These are phyloP conservation scores for Seriola aureovittata DNA, from an alignment of 2,113 vertebrate species.

Conservation along the genomic window DNA sequence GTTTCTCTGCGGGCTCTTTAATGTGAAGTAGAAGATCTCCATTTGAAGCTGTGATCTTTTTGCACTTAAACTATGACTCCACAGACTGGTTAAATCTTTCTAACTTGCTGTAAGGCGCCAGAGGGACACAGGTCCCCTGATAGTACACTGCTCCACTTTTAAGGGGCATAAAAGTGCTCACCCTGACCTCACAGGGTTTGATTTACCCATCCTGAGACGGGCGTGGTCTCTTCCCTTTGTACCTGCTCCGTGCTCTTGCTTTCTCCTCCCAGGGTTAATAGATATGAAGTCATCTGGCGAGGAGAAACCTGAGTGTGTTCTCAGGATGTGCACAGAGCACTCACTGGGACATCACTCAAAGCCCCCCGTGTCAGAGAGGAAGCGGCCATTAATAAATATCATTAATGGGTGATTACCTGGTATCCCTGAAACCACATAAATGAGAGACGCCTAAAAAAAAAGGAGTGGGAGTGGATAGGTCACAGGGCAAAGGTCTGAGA, in stretches of 20 bases:
- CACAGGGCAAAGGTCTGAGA: constrained; percentile 71
- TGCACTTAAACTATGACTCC: constrained; percentile 63
- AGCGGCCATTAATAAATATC: constrained; percentile 82
- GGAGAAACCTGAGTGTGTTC: constrained; percentile 76
- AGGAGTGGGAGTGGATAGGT: constrained; percentile 70
- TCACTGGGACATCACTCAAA: constrained; percentile 80
- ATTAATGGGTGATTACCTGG: constrained; percentile 82
- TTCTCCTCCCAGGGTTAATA: constrained; percentile 82
- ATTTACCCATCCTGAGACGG: constrained; percentile 82
- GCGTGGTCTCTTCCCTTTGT: constrained; percentile 75
- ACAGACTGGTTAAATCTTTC: constrained; percentile 73
- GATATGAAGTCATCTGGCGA: constrained; percentile 85
- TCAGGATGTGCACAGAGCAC: constrained; percentile 81
- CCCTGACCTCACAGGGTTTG: constrained; percentile 79
- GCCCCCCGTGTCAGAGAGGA: constrained; percentile 70
- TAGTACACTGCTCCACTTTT: constrained; percentile 73
- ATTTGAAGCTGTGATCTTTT: constrained; percentile 59
- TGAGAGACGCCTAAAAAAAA: constrained; percentile 63
- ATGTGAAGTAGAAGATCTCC: constrained; percentile 46
- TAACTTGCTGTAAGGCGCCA: constrained; percentile 69
- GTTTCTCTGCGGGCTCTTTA: constrained; percentile 47
- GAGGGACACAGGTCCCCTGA: constrained; percentile 72
- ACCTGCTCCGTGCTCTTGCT: constrained; percentile 73
- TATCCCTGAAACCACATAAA: constrained; percentile 76
- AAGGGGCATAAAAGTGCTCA: constrained; percentile 81